These are phyloP conservation scores for Lymantria dispar DNA, from an alignment of 2,888 invertebrate species.

Conservation along the genomic window DNA sequence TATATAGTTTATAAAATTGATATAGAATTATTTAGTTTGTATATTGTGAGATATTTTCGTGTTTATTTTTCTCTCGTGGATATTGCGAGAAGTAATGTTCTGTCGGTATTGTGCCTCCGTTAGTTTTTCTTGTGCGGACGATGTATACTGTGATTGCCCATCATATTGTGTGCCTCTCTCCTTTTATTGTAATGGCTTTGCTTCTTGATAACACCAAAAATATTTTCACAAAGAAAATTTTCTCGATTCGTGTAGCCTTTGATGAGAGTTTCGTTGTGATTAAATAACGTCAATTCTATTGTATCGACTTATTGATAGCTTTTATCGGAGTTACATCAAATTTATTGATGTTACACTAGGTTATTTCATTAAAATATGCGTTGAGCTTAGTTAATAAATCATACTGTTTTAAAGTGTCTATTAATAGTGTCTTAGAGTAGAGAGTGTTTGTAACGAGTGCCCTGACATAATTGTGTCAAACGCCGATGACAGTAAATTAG, in stretches of 20 bases:
- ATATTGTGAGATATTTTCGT: conserved; percentile 7
- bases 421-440: conserved; percentile 19
- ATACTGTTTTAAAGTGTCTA: conserved; percentile 14
- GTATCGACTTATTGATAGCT: neutral
- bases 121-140: conserved; percentile 31
- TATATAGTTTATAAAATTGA: too few relatives aligned
- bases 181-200: conserved; percentile 24
- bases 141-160: conserved; percentile 25
- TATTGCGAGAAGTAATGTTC: conserved; percentile 10
- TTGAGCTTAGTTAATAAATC: neutral
- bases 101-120: conserved; percentile 17
- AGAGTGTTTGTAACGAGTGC: conserved; percentile 19
- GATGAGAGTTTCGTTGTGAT: neutral
- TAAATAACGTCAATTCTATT: neutral
- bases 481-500: conserved; percentile 9
- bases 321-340: neutral
- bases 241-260: neutral
- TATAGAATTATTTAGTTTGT: too few relatives aligned
- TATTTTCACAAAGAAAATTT: conserved; percentile 9
- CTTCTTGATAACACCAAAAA: conserved; percentile 16
- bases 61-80: conserved; percentile 15
- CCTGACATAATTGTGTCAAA: conserved; percentile 33
- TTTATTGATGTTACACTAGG: neutral
- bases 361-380: too few relatives aligned
- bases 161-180: conserved; percentile 15